phyloP scores from a whole-genome alignment of 2,797 vertebrate genomes.

The Protosalanx chinensis region DNA sequence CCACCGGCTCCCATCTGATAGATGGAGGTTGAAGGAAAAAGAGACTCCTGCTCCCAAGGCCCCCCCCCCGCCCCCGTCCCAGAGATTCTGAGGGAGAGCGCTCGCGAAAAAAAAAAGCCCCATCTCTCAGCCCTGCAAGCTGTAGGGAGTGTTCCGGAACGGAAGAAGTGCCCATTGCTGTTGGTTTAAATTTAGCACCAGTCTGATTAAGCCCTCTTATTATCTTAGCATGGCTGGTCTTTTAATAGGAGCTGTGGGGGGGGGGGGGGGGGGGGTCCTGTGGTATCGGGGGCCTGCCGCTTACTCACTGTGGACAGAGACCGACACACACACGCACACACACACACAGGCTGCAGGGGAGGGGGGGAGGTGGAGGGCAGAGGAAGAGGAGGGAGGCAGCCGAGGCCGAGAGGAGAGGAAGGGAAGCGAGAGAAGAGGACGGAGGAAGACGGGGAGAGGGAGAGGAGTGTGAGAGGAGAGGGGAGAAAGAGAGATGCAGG shows the following conservation, averaged over 20 bases:
- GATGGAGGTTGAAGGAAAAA: background rate
- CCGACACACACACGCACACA: no score
- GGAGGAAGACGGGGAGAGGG: constrained; percentile 1
- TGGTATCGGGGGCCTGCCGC: background rate
- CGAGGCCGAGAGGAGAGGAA: background rate
- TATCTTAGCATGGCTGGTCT: constrained; percentile 7
- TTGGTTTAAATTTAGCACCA: constrained; percentile 10
- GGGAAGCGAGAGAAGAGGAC: background rate
- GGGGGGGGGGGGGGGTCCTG: background rate
- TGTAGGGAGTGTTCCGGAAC: background rate
- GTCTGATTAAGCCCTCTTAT: constrained; percentile 11
- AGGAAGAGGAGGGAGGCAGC: no score
- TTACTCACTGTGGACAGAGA: background rate
- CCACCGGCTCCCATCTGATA: background rate
- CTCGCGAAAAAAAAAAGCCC: background rate
- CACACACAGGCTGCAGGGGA: background rate
- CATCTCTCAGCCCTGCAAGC: background rate
- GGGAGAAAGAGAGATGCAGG: background rate
- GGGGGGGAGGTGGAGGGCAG: no score
- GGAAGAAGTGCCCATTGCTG: background rate
- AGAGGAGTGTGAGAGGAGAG: background rate
- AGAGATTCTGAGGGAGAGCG: background rate
- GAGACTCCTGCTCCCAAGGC: background rate
- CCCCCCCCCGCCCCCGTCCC: no score
- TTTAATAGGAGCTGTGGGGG: background rate